Conservation (phyloP, 1,140 invertebrate genomes). For the Periplaneta americana region DNA sequence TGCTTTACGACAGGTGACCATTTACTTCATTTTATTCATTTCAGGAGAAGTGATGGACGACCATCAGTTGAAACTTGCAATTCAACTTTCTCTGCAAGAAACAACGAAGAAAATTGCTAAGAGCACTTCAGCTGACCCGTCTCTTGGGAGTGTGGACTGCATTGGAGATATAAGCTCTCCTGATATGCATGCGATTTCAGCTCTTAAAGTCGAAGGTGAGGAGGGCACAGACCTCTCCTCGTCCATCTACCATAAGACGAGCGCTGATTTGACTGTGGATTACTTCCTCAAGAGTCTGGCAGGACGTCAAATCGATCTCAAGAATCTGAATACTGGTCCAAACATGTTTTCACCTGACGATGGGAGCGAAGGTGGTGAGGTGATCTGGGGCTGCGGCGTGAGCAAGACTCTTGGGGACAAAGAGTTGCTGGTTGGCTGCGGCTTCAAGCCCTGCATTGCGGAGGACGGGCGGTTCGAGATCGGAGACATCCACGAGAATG, state of each 20-base stretch:
- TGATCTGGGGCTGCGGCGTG: slow-evolving; percentile 14
- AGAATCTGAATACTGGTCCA: slow-evolving; percentile 11
- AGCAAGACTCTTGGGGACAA: slow-evolving; percentile 15
- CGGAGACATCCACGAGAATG: slow-evolving; percentile 45
- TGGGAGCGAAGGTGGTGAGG: background rate
- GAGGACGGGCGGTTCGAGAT: slow-evolving; percentile 48
- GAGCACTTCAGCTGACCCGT: background rate
- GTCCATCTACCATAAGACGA: slow-evolving; percentile 32
- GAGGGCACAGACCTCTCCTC: background rate
- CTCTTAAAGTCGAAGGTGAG: background rate
- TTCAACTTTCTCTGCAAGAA: slow-evolving; percentile 43
- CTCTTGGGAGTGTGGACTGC: background rate
- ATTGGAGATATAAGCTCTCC: too few relatives aligned
- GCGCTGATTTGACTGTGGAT: slow-evolving; percentile 46
- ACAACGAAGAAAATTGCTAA: slow-evolving; percentile 8
- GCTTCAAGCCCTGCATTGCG: slow-evolving; percentile 11
- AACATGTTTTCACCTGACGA: slow-evolving; percentile 16
- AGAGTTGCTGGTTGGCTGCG: slow-evolving; percentile 9
- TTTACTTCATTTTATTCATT: background rate
- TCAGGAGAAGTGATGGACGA: slow-evolving; percentile 27
- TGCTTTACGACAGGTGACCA: too few relatives aligned
- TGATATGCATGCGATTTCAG: background rate
- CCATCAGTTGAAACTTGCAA: slow-evolving; percentile 43
- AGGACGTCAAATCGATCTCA: slow-evolving; percentile 26
- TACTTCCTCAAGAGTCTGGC: slow-evolving; percentile 48